Percentiles rank a stretch among this genome's conserved stretches.
These are phyloP conservation scores for Eueremaeus valkanovi DNA, from an alignment of 2,888 invertebrate genomes.

Conservation along the genomic window DNA sequence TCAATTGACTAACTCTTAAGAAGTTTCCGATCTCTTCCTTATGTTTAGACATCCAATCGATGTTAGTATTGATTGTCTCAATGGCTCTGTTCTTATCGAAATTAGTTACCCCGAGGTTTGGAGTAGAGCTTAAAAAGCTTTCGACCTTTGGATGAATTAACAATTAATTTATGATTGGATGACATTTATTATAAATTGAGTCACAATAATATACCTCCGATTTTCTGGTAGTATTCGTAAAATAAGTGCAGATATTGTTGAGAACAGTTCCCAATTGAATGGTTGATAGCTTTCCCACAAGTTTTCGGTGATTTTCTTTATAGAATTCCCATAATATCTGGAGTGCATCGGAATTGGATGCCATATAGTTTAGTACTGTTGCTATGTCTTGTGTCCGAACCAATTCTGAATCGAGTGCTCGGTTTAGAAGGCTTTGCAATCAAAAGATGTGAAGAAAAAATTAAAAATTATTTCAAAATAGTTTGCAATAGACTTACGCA, in stretches of 20 bases:
- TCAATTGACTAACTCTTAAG: not conserved
- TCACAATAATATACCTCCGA: constrained; percentile 28
- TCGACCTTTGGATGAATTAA: not conserved
- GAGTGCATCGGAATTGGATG: constrained; percentile 68
- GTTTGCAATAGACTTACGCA: not conserved
- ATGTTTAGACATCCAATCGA: constrained; percentile 32
- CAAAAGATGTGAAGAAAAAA: not conserved
- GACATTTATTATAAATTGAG: too few species aligned
- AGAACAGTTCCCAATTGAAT: constrained; percentile 31
- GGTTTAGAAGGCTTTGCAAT: constrained; percentile 62
- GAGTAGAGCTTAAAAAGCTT: constrained; percentile 13
- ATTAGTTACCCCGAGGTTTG: not conserved
- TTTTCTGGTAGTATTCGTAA: constrained; percentile 31
- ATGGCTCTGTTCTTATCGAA: constrained; percentile 28
- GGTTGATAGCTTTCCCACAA: not conserved
- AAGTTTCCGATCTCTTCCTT: constrained; percentile 35
- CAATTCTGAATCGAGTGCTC: constrained; percentile 68
- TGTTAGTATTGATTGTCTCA: constrained; percentile 35
- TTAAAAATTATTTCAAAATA: not conserved
- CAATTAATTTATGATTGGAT: not conserved
- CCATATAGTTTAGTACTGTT: constrained; percentile 63
- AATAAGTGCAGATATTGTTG: constrained; percentile 35
- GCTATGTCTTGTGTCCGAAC: constrained; percentile 82
- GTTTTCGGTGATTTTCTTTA: constrained; percentile 60
- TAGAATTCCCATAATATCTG: constrained; percentile 77